These are phyloP conservation scores for Phainopepla nitens DNA, from an alignment of 2,113 vertebrate species.

Conservation along the genomic window DNA sequence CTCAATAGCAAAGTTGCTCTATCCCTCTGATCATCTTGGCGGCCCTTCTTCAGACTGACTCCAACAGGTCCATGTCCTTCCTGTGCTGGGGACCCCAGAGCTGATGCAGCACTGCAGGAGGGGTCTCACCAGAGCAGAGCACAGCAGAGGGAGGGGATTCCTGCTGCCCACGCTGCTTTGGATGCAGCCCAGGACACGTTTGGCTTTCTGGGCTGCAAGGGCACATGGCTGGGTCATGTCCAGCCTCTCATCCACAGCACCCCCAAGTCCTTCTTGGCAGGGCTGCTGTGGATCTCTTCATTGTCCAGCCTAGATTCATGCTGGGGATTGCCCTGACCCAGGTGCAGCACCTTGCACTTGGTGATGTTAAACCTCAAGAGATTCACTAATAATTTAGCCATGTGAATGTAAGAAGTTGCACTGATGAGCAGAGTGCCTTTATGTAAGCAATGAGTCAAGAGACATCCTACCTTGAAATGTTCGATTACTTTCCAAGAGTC, in stretches of 20 bases:
- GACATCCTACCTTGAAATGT: background rate
- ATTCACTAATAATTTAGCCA: background rate
- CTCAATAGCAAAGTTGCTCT: background rate
- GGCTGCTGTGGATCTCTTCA: background rate
- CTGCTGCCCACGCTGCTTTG: rapidly evolving
- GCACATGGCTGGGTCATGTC: background rate
- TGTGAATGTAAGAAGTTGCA: background rate
- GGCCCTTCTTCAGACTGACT: background rate
- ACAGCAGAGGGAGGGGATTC: background rate
- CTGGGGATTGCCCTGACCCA: background rate
- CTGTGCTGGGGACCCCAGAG: background rate
- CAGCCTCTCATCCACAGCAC: background rate
- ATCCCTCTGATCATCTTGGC: background rate
- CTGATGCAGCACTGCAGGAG: background rate
- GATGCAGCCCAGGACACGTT: rapidly evolving
- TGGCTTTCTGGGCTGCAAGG: background rate
- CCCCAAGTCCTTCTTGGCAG: background rate
- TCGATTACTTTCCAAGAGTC: conserved; percentile 3
- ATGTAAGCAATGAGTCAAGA: background rate
- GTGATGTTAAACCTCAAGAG: background rate
- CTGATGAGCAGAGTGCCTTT: background rate
- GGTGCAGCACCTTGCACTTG: background rate
- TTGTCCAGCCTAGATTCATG: rapidly evolving
- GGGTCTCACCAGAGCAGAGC: background rate
- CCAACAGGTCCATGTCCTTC: background rate